These are phyloP conservation scores for Catostylus mosaicus DNA, from an alignment of 30 jellyfish, hydroid and myxozoan species.

Conservation along the genomic window DNA sequence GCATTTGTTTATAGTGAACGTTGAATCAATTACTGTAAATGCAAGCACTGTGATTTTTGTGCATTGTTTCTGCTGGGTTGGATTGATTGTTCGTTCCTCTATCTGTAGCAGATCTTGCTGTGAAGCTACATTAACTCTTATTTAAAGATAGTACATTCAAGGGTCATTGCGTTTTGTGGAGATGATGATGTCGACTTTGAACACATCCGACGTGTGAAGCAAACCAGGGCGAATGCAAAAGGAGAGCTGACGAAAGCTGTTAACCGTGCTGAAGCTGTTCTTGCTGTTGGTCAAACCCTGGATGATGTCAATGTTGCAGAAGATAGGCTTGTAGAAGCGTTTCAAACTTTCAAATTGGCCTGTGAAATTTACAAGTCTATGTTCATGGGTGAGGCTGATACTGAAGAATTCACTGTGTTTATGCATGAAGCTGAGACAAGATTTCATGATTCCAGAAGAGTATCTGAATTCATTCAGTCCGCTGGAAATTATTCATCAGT, in stretches of 20 bases:
- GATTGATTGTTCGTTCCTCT: conserved; percentile 15
- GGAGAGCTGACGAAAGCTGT: conserved; percentile 50
- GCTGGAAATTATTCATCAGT: background rate
- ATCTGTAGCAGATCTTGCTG: background rate
- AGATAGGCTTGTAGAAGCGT: conserved; percentile 22
- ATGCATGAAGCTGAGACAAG: conserved; percentile 47
- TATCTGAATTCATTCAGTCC: conserved; percentile 1
- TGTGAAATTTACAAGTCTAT: conserved; percentile 17
- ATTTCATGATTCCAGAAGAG: conserved; percentile 14
- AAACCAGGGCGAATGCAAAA: conserved; percentile 34
- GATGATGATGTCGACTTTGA: conserved; percentile 4
- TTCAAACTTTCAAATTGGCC: conserved; percentile 27
- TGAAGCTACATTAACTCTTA: conserved; percentile 37
- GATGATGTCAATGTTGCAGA: conserved; percentile 32
- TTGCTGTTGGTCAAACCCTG: conserved; percentile 25
- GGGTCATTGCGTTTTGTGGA: conserved; percentile 21
- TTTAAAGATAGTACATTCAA: background rate
- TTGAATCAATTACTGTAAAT: too few species aligned
- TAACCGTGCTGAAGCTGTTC: conserved; percentile 24
- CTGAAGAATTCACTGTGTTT: conserved; percentile 17
- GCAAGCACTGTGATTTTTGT: too few species aligned
- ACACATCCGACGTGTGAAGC: conserved; percentile 26
- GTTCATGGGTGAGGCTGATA: conserved; percentile 13
- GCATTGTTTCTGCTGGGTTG: too few species aligned
- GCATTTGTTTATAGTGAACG: too few species aligned